Evolutionary conservation across 2,888 invertebrate genomes (phyloP), one percentile per base, ranked within the genome.

Genomic region (Prosopocoilus inquinatus): DNA sequence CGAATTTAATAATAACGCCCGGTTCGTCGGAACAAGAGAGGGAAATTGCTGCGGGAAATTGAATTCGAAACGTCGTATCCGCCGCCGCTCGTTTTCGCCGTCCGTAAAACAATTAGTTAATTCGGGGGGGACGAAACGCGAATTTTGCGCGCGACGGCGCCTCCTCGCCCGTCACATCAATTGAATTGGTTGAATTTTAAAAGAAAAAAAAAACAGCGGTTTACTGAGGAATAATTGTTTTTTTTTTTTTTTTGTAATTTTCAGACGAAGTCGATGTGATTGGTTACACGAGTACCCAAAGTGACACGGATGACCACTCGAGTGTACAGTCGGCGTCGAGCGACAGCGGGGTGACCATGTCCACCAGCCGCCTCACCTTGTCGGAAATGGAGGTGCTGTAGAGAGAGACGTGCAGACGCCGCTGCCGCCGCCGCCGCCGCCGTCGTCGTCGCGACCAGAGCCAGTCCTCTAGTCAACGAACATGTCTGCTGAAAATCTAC

Each of bases 201-300:
- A n/a, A n/a, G n/a, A n/a, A n/a, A n/a, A n/a, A n/a, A n/a, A 20
- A 20, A 20, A 20, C 4, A 3, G 20, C 20, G 3, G 20, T 20
- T 20, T 20, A 3, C 20, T 2, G 20, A 2, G 1, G 3, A 38
- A 38, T 38, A 11, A 7, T 38, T 4, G 12, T 38, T 1, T 7
- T 38, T 38, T 3, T 38, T 38, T 38, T 38, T 38, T 12, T 41
- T 15, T 41, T 13, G 57, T 66, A 28, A 28, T 60, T 80, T 84
- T 16, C 84, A 91, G 90, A 91, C 80, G 91, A 91, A 77, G 89
- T 91, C 71, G 91, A 91, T 79, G 90, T 91, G 72, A 88, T 90
- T 70, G 91, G 91, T 55, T 91, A 91, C 80, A 89, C 89, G 75
- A 89, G 89, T 75, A 90, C 88, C 81, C 89, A 89, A 78, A 90